Evolutionary conservation across 2,888 invertebrate species (phyloP).

Genomic region (Rotaria magnacalcarata): DNA sequence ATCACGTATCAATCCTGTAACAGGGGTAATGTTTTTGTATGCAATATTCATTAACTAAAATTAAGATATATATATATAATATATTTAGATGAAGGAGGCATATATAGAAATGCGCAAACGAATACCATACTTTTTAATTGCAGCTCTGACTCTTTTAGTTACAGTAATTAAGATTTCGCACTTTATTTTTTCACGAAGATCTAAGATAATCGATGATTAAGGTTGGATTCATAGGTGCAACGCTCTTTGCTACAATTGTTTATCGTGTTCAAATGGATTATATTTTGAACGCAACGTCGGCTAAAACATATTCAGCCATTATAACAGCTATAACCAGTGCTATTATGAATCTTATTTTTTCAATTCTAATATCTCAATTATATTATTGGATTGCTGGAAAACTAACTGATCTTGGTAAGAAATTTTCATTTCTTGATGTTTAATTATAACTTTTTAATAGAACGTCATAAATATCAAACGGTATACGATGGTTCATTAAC

Average conservation of each 20-base stretch:
- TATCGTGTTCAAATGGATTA: constrained; percentile 28
- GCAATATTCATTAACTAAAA: neutral
- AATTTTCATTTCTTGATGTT: neutral
- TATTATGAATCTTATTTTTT: constrained; percentile 63
- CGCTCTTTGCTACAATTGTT: constrained; percentile 32
- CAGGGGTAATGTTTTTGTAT: neutral
- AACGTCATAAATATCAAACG: constrained; percentile 60
- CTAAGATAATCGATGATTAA: neutral
- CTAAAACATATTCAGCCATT: constrained; percentile 59
- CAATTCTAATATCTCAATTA: constrained; percentile 63
- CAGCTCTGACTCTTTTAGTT: constrained; percentile 63
- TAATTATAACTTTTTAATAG: constrained; percentile 50
- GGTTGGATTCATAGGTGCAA: constrained; percentile 27
- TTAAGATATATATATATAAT: neutral
- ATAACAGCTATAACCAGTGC: constrained; percentile 63
- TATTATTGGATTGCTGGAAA: constrained; percentile 63
- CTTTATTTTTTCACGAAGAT: neutral
- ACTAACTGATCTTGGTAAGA: constrained; percentile 64
- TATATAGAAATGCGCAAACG: constrained; percentile 58
- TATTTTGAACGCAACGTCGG: neutral
- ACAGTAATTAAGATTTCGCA: constrained; percentile 49
- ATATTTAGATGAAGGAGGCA: neutral
- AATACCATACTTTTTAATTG: neutral
- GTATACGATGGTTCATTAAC: constrained; percentile 59
- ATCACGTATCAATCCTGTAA: constrained; percentile 18